Evolutionary conservation across 2,888 invertebrate species (phyloP), one percentile per base, ranked within the genome.

Genomic region (Synanthedon tipuliformis): DNA sequence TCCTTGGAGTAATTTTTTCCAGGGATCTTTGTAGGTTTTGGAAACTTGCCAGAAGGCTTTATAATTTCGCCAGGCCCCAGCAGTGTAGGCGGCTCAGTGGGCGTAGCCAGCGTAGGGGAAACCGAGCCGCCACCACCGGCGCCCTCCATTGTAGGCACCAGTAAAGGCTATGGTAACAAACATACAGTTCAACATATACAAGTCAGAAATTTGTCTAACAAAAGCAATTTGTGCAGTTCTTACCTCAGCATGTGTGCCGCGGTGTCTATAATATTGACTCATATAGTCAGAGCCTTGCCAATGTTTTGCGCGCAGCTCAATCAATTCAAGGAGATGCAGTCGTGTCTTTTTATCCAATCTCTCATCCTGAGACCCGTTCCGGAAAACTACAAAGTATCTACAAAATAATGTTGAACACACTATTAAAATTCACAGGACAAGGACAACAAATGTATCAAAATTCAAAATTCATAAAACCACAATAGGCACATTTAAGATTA

Each of bases 1-100:
- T 97, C 97, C 79, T 97, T 96, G 70, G 95, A 95, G 83, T 96
- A 96, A 75, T 95, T 96, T 84, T 96, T 96, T 64, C 95, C 95
- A 51, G 95, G 94, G 65, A 96, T 94, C 80, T 95, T 93, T 11
- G 95, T 95, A 48, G 96, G 95, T 78, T 94, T 94, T 52, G 91
- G 88, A 80, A 95, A 96, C 83, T 96, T 96, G 55, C 96, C 96
- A 45, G 95, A 96, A 55, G 94, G 92, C 79, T 94, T 95, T 64
- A 96, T 90, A 52, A 96, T 90, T 81, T 96, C 96, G 52, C 95
- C 96, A 50, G 95, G 94, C 58, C 89, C 91, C 62, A 95, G 89
- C 64, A 94, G 79, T 23, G 89, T 69, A 60, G 89, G 85, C 71
- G 89, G 81, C 71, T 88, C 87, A 69, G 79, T 69, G 57, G 86